phyloP scores from a whole-genome alignment of 2,797 vertebrate species.

The Tokudaia tokunoshimensis region DNA sequence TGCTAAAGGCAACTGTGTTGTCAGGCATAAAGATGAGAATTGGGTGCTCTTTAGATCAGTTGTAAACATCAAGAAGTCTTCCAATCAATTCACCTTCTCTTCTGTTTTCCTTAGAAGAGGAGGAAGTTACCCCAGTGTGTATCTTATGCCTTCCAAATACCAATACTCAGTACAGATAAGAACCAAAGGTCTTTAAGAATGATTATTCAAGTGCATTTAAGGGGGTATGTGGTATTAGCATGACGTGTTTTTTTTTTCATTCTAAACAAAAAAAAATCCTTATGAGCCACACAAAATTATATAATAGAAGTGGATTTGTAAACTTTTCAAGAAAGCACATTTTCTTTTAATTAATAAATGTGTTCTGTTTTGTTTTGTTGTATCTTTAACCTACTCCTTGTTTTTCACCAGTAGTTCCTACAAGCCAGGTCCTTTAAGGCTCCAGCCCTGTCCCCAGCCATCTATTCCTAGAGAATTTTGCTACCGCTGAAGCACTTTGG shows the following conservation, averaged over 20 bases:
- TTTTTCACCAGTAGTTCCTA: not conserved
- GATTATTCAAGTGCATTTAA: not conserved
- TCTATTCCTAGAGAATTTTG: not conserved
- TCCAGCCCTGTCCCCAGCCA: not conserved
- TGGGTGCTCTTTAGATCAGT: not conserved
- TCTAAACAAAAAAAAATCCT: not conserved
- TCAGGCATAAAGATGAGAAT: not conserved
- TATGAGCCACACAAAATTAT: not conserved
- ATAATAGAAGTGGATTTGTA: not conserved
- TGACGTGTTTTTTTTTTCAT: not conserved
- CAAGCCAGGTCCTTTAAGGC: not conserved
- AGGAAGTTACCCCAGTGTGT: not conserved
- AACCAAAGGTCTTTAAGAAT: not conserved
- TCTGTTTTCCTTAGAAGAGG: too few relatives aligned
- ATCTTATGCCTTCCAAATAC: not conserved
- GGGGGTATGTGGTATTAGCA: not conserved
- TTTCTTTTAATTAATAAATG: slow-evolving; percentile 45
- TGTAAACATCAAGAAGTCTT: not conserved
- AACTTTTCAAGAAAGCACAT: slow-evolving; percentile 11
- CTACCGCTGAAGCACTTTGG: not conserved
- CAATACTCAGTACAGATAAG: not conserved
- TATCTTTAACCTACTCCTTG: not conserved
- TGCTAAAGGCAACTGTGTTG: not conserved
- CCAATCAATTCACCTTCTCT: not conserved
- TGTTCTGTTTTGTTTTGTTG: not conserved